Evolutionary conservation across 2,113 vertebrate genomes (phyloP), one percentile per base, ranked within the genome.

Genomic region (Psittacara wagleri): DNA sequence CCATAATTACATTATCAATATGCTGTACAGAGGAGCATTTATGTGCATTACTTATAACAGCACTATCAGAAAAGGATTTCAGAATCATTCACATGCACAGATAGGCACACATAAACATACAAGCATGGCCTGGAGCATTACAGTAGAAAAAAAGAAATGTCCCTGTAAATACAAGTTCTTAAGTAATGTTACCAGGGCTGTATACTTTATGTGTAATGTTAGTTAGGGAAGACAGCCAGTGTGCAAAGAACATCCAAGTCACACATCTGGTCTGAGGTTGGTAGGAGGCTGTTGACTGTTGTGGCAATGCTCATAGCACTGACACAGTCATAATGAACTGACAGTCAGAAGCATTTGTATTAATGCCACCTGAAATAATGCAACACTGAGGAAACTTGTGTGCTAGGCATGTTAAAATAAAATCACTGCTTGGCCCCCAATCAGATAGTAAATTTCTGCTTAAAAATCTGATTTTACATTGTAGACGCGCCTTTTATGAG

Each of bases 31-130:
- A 79, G 78, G 49, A 44, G 35, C 69, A 88, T 84, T 91, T 68
- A 68, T 55, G 35, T 64, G 77, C 74, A 89, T 93, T 80, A 76
- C 41, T 94, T 51, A 24, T 44, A 93, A 93, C 83, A 91, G 94
- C 74, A 79, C 62, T 93, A 89, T 22, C 52, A 70, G 73, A 82
- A 94, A 97, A 87, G 44, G 43, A 93, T 62, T 84, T 94, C 78
- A 93, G 68, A 92, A 52, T 92, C 67, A 91, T 92, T 94, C 94
- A 90, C 90, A 91, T 11, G 59, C 54, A 94, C 76, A 75, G 88
- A 97, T 86, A 91, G 68, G 90, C 74, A 83, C 92, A 94, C 90
- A 91, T 64, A 94, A 75, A 92, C 78, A 67, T 61, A 24, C 7
- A 3, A 86, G 67, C 74, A 69, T 1, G 55, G 48, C 88, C 66